Evolutionary conservation across 2,888 invertebrate species (phyloP).

Genomic region (Oscheius sp.): DNA sequence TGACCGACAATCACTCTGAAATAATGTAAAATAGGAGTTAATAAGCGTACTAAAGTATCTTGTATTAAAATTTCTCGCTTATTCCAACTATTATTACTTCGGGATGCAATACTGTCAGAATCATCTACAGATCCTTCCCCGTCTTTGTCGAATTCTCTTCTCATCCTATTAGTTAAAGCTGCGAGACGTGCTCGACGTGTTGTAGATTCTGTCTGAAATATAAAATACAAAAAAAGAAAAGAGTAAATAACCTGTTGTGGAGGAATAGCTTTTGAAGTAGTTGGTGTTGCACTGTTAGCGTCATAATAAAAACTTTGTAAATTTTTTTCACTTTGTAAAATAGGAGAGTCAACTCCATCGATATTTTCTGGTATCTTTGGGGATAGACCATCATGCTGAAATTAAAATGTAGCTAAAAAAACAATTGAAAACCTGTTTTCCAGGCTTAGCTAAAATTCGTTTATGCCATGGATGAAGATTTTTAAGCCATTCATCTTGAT

Average conservation of each 20-base stretch:
- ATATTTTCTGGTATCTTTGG: no score
- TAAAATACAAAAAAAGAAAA: neutral
- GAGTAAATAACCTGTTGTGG: neutral
- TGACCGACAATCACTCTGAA: constrained; percentile 1
- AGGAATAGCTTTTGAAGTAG: neutral
- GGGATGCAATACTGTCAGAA: constrained; percentile 42
- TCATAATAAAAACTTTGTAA: no score
- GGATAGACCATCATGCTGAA: neutral
- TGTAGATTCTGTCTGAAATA: neutral
- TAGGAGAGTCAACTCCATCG: neutral
- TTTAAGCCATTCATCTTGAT: constrained; percentile 6
- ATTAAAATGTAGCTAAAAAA: neutral
- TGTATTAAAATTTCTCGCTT: constrained; percentile 37
- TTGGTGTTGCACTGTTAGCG: no score
- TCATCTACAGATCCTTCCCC: constrained; percentile 33
- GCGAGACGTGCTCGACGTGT: constrained; percentile 47
- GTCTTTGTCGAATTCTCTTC: constrained; percentile 50
- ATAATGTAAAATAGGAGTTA: neutral
- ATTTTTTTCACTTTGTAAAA: neutral
- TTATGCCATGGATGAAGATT: constrained; percentile 22
- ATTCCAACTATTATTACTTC: constrained; percentile 53
- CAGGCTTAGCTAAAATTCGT: constrained; percentile 1
- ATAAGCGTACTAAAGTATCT: constrained; percentile 32
- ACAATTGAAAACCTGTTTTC: neutral
- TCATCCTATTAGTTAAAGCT: constrained; percentile 46